These are phyloP conservation scores for Amia ocellicauda DNA, from an alignment of 2,113 vertebrate species.

Conservation along the genomic window DNA sequence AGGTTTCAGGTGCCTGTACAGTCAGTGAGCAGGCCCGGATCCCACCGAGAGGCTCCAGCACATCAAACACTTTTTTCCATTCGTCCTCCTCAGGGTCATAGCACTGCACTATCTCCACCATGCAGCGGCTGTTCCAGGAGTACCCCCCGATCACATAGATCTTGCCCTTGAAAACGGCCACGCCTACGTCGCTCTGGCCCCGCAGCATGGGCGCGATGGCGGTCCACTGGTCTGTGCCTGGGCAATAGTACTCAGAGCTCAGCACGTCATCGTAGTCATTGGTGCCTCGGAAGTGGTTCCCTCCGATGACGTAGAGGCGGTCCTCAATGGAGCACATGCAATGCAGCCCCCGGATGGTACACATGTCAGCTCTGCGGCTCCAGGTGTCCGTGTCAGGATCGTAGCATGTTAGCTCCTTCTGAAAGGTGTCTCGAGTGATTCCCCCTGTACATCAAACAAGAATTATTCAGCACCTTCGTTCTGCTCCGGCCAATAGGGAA, in stretches of 20 bases:
- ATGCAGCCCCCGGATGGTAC: constrained; percentile 69
- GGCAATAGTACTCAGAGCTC: constrained; percentile 70
- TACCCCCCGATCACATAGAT: constrained; percentile 75
- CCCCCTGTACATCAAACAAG: constrained; percentile 50
- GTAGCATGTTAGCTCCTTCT: constrained; percentile 69
- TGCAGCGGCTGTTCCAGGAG: constrained; percentile 76
- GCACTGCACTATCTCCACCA: constrained; percentile 73
- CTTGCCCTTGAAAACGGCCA: constrained; percentile 63
- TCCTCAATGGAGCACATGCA: constrained; percentile 73
- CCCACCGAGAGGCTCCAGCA: constrained; percentile 72
- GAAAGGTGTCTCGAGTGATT: constrained; percentile 73
- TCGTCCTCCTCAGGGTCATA: constrained; percentile 63
- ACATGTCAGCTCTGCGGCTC: constrained; percentile 65
- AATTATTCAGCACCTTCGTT: neutral
- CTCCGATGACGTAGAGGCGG: constrained; percentile 72
- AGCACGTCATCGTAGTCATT: constrained; percentile 74
- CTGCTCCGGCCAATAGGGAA: no score
- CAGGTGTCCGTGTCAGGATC: constrained; percentile 55
- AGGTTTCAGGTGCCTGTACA: constrained; percentile 61
- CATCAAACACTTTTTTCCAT: constrained; percentile 69
- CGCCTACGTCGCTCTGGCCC: constrained; percentile 71
- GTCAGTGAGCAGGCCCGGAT: constrained; percentile 73
- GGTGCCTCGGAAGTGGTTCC: constrained; percentile 70
- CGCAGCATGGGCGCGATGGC: constrained; percentile 66
- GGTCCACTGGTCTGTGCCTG: constrained; percentile 66